Conservation (phyloP, 2,797 vertebrate species). For the Botia almorhae region DNA sequence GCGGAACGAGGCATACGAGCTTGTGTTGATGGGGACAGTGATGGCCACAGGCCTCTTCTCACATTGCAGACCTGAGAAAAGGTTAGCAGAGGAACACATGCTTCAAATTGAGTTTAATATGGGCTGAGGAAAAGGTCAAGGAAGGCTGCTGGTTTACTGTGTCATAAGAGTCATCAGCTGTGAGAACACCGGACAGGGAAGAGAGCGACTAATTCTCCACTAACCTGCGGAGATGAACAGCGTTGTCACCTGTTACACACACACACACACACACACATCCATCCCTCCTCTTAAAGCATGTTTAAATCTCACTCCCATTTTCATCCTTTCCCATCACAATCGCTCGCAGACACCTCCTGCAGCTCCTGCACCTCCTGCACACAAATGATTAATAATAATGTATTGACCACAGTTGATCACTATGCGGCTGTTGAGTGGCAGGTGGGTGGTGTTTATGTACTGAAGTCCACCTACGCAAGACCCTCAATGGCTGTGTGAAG, state of each 20-base stretch:
- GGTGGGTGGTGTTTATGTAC: neutral
- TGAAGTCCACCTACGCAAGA: neutral
- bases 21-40: constrained; percentile 33
- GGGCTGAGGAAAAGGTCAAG: constrained; percentile 69
- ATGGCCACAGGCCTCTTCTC: constrained; percentile 47
- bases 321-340: constrained; percentile 9
- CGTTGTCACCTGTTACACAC: constrained; percentile 46
- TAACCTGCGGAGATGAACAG: constrained; percentile 54
- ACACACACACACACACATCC: constrained; percentile 10
- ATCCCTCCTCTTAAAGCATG: constrained; percentile 7
- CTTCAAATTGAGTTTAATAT: constrained; percentile 54
- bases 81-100: constrained; percentile 58
- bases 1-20: neutral
- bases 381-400: constrained; percentile 31
- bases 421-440: neutral
- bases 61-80: constrained; percentile 51
- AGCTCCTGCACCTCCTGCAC: neutral
- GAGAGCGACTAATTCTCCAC: constrained; percentile 62
- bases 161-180: constrained; percentile 50
- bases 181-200: neutral
- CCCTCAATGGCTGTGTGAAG: neutral
- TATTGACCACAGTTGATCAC: neutral
- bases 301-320: neutral
- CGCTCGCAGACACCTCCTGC: neutral
- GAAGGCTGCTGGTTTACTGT: constrained; percentile 40